Evolutionary conservation across 2,797 vertebrate species (phyloP).

Genomic region (Chiropotes sagulatus): DNA sequence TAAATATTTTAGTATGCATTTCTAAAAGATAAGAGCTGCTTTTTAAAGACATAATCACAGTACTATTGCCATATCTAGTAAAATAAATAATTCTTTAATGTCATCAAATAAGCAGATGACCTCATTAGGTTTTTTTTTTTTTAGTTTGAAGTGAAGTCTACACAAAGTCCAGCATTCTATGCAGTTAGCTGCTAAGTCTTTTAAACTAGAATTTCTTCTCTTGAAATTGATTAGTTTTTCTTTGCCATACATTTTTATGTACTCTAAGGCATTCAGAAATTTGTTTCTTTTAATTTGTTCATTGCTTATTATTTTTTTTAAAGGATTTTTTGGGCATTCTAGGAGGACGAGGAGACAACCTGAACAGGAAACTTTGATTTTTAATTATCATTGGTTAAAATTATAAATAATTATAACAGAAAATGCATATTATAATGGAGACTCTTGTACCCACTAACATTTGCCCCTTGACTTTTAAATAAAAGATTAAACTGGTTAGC

Average conservation of each 20-base stretch:
- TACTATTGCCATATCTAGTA: neutral
- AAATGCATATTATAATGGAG: neutral
- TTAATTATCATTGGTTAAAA: constrained; percentile 35
- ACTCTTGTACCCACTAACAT: neutral
- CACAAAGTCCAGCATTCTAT: neutral
- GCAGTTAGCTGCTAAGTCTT: neutral
- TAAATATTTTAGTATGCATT: neutral
- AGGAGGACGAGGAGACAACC: neutral
- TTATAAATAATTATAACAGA: neutral
- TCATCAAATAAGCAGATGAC: neutral
- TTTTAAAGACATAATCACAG: neutral
- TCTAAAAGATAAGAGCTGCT: neutral
- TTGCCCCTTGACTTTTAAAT: neutral
- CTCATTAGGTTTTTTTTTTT: neutral
- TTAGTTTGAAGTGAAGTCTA: neutral
- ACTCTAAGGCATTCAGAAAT: neutral
- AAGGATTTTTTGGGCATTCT: no score
- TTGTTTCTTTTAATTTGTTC: neutral
- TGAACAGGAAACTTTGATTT: neutral
- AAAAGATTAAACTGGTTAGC: constrained; percentile 30
- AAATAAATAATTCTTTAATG: neutral
- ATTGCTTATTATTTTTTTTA: neutral
- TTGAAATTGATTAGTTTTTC: neutral
- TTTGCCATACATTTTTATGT: constrained; percentile 26
- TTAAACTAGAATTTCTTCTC: neutral